Base-by-base conservation (phyloP, 1,140 invertebrate species). In the Zaprionus gabonicus region DNA sequence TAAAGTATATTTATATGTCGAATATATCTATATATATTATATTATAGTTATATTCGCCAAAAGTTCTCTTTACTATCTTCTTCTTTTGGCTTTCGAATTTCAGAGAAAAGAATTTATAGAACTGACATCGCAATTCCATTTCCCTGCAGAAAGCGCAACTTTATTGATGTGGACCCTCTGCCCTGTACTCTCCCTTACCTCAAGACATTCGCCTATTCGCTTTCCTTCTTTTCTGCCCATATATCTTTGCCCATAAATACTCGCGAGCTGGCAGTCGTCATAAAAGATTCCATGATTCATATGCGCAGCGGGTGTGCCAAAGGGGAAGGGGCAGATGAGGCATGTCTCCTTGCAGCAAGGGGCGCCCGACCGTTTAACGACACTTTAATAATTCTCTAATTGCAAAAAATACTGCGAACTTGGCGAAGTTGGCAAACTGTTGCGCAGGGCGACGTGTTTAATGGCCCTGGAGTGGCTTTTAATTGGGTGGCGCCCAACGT, bases 321-420 rank as follows among this genome's bases (percentile, higher is more conserved):
- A 2, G 13, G 38, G 38, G 2, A 13, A 5, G 0, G 38, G 38
- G 38, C 13, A 41, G 38, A 34, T 41, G 38, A 15, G 38, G 38
- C 31, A 34, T 34, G 9, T 34, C 31, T 41, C 6, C 38, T 15
- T 12, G 46, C 20, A 25, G 46, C 46, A 7, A 12, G 46, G 46
- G 46, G 46, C 46, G 46, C 74, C 75, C 82, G 20, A 67, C 64
- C 55, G 71, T 83, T 82, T 81, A 87, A 87, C 71, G 78, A 83
- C 80, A 88, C 77, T 87, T 87, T 83, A 88, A 88, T 88, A 88
- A 83, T 87, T 87, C 73, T 87, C 68, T 78, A 83, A 87, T 83
- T 88, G 84, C 77, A 72, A 84, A 84, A 81, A 84, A 68, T 49
- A 71, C 68, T 56, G 49, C 79, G 69, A 85, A 70, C 46, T 23